Conservation (phyloP, 2,797 vertebrate genomes). For the Sebastes jordani region DNA sequence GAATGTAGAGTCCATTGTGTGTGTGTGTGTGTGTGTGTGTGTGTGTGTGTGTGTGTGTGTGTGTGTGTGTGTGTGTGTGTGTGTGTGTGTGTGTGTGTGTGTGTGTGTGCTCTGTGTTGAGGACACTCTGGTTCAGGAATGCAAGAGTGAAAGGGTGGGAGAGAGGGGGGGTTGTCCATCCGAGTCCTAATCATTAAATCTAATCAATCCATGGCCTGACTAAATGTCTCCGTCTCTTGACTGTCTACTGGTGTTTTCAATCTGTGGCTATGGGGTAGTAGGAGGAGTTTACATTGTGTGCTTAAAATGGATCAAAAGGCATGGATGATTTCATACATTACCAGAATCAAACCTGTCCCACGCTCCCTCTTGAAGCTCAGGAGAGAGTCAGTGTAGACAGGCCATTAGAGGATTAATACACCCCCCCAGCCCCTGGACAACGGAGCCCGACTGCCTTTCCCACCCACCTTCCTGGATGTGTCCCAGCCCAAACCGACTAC, state of each 20-base stretch:
- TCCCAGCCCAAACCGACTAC: conserved; percentile 67
- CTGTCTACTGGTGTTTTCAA: background rate
- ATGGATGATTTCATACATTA: conserved; percentile 18
- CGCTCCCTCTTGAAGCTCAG: conserved; percentile 39
- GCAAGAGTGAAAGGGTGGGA: conserved; percentile 49
- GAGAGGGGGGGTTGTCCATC: conserved; percentile 49
- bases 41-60: conserved; percentile 55
- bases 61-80: conserved; percentile 55
- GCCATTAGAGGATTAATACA: conserved; percentile 49
- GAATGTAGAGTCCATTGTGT: conserved; percentile 52
- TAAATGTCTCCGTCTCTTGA: conserved; percentile 57
- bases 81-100: no score
- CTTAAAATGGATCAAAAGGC: conserved; percentile 21
- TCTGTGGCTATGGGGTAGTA: background rate
- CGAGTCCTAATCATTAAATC: conserved; percentile 79
- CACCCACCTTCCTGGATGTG: conserved; percentile 76
- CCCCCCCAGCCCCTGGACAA: conserved; percentile 7
- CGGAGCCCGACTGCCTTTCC: conserved; percentile 57
- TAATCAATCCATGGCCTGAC: conserved; percentile 75
- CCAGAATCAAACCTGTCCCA: conserved; percentile 52
- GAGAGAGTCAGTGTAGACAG: conserved; percentile 31
- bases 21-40: conserved; percentile 57
- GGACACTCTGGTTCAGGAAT: conserved; percentile 64
- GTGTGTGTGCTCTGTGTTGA: conserved; percentile 60
- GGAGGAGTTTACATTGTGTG: background rate